Percentiles rank a stretch among this genome's conserved stretches.
Evolutionary conservation across 2,888 invertebrate species (phyloP).

Genomic region (Beris morrisii): DNA sequence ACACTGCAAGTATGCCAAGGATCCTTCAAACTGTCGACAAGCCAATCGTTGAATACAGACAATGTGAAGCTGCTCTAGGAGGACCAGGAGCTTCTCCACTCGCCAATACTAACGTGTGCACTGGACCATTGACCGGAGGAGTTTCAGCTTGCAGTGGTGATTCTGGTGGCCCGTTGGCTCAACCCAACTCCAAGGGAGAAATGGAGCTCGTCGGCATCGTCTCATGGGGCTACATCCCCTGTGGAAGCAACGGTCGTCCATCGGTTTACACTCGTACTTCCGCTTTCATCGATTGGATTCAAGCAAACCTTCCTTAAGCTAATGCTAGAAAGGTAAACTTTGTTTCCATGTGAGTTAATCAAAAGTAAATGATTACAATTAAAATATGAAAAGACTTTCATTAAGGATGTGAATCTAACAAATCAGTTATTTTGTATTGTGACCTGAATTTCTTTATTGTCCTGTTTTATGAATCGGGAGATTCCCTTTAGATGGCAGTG

Average conservation of each 20-base stretch:
- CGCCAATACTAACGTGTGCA: slow-evolving; percentile 54
- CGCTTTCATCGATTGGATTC: slow-evolving; percentile 54
- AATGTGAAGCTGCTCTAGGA: slow-evolving; percentile 44
- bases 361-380: too few relatives aligned
- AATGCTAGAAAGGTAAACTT: not conserved
- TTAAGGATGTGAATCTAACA: too few relatives aligned
- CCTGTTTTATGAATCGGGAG: too few relatives aligned
- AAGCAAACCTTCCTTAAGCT: not conserved
- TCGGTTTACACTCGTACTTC: slow-evolving; percentile 58
- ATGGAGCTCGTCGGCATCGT: slow-evolving; percentile 56
- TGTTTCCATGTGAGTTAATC: too few relatives aligned
- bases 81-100: slow-evolving; percentile 45
- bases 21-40: slow-evolving; percentile 48
- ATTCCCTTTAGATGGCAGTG: too few relatives aligned
- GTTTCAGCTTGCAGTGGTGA: slow-evolving; percentile 58
- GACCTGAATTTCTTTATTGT: too few relatives aligned
- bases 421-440: too few relatives aligned
- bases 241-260: slow-evolving; percentile 53
- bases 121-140: slow-evolving; percentile 54
- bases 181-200: slow-evolving; percentile 37
- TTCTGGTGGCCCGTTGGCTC: slow-evolving; percentile 53
- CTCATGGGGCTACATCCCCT: slow-evolving; percentile 59
- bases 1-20: slow-evolving; percentile 41
- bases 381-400: too few relatives aligned
- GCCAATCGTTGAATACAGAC: slow-evolving; percentile 45